phyloP scores from a whole-genome alignment of 2,113 vertebrate genomes.

The Sprattus sprattus region DNA sequence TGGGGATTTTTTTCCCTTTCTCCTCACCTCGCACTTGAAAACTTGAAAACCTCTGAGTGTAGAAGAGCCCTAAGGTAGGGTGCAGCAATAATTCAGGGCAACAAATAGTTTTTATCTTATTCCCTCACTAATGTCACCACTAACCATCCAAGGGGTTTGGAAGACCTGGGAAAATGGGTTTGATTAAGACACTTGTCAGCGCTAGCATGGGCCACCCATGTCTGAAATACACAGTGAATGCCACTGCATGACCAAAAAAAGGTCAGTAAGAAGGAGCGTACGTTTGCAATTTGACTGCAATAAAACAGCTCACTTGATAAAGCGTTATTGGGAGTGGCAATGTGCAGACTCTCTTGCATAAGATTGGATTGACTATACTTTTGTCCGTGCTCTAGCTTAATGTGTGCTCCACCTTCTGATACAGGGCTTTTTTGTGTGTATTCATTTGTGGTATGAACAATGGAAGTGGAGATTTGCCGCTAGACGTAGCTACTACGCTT shows the following conservation, averaged over 20 bases:
- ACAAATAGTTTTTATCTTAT: neutral
- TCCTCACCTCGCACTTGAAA: slow-evolving; percentile 24
- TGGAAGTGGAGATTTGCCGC: no score
- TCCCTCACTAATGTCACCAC: neutral
- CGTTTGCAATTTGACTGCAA: neutral
- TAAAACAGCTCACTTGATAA: neutral
- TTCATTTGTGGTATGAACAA: neutral
- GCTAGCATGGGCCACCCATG: neutral
- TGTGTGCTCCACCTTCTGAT: neutral
- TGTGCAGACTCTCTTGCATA: no score
- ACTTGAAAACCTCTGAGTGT: slow-evolving; percentile 10
- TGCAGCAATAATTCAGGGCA: slow-evolving; percentile 1
- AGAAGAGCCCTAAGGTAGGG: slow-evolving; percentile 9
- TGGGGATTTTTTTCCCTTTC: neutral
- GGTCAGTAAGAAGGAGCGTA: neutral
- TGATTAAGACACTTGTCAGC: neutral
- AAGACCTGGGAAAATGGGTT: neutral
- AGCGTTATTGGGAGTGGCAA: no score
- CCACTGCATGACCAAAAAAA: neutral
- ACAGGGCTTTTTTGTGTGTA: neutral
- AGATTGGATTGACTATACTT: neutral
- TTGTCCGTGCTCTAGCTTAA: neutral
- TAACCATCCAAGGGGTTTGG: neutral
- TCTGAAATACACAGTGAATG: no score
- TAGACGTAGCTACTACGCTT: neutral